These are phyloP conservation scores for Cerceris rybyensis DNA, from an alignment of 2,888 invertebrate species.

Conservation along the genomic window DNA sequence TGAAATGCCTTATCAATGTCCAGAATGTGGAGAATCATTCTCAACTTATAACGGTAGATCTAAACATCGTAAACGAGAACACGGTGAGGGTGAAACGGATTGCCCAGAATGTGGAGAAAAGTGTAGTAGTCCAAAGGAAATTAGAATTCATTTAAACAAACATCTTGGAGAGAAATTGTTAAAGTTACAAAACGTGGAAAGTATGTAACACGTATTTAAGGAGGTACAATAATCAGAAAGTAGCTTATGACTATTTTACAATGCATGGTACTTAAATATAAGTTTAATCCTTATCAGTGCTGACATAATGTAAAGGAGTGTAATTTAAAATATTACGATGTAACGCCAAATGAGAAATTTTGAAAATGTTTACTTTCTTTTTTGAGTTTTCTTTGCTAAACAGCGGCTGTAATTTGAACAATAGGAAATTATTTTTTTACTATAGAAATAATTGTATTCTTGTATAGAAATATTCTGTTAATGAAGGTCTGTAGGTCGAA, in stretches of 20 bases:
- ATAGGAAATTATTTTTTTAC: too few relatives aligned
- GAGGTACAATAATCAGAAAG: neutral
- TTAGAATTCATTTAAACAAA: conserved; percentile 66
- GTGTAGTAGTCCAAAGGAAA: conserved; percentile 53
- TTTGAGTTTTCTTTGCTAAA: too few relatives aligned
- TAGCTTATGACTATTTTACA: neutral
- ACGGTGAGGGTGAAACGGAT: conserved; percentile 51
- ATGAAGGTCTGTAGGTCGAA: too few relatives aligned
- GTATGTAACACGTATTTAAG: neutral
- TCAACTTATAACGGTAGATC: conserved; percentile 54
- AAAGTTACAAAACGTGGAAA: conserved; percentile 27
- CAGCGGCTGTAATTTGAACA: too few relatives aligned
- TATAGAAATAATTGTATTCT: too few relatives aligned
- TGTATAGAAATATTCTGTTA: too few relatives aligned
- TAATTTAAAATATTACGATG: too few relatives aligned
- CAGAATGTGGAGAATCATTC: conserved; percentile 61
- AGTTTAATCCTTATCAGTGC: neutral
- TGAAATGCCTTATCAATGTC: conserved; percentile 62
- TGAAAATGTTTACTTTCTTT: too few relatives aligned
- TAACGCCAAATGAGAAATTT: too few relatives aligned
- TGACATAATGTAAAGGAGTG: neutral
- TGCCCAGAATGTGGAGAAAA: conserved; percentile 63
- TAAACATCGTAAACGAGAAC: conserved; percentile 63
- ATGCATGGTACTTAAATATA: neutral
- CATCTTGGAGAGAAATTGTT: conserved; percentile 64